A percentile compares a stretch with the other conserved stretches of the same genome.
Evolutionary conservation across 2,113 vertebrate genomes (phyloP).

Genomic region (Clarias batrachus): DNA sequence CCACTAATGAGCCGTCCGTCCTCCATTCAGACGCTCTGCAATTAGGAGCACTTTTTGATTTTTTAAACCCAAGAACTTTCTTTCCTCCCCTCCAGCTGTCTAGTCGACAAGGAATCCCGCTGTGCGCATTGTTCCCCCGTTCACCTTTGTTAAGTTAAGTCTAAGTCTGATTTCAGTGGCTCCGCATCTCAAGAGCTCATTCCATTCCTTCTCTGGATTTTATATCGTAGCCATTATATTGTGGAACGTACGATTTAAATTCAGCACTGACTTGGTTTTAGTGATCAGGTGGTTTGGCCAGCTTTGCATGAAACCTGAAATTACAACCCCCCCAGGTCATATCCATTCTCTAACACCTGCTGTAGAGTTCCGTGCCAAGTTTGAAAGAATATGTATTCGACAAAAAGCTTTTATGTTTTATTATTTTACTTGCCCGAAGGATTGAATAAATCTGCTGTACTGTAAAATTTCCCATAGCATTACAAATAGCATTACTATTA

Average conservation of each 20-base stretch:
- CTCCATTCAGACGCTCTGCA: constrained; percentile 47
- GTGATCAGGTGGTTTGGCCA: neutral
- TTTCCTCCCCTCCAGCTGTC: constrained; percentile 53
- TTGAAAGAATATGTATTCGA: neutral
- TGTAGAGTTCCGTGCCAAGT: neutral
- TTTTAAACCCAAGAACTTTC: constrained; percentile 35
- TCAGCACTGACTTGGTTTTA: neutral
- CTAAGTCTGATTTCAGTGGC: neutral
- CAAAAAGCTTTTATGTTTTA: neutral
- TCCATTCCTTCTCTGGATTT: neutral
- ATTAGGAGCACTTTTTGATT: constrained; percentile 53
- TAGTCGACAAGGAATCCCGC: constrained; percentile 47
- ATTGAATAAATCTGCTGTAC: neutral
- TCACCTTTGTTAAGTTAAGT: neutral
- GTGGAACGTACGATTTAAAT: constrained; percentile 11
- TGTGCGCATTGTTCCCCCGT: constrained; percentile 26
- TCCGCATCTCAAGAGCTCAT: neutral
- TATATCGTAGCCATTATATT: neutral
- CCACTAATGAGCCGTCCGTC: constrained; percentile 49
- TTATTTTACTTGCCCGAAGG: neutral
- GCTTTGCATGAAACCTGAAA: neutral
- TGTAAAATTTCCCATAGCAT: constrained; percentile 33
- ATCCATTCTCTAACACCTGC: neutral
- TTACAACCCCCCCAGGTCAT: neutral
- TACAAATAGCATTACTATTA: neutral